Base-by-base conservation (phyloP, 2,888 invertebrate species). In the Heterodera filipjevi region DNA sequence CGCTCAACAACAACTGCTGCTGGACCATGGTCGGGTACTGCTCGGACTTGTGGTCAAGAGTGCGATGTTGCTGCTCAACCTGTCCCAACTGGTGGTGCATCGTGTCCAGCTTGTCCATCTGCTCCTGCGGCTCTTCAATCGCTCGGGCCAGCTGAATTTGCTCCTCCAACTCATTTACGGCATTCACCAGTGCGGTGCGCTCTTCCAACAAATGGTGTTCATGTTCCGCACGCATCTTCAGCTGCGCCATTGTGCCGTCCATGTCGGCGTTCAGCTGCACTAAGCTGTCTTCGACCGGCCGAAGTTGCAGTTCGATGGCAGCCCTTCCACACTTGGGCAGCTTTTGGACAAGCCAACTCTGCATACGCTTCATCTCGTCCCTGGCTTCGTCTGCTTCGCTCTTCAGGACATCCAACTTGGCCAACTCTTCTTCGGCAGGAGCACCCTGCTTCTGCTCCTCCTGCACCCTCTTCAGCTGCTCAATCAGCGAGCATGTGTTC, bases 211-310 rank as follows among this genome's bases (percentile, higher is more conserved):
- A 16, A 12, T 5, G 19, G 32, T 27, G 66, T 33, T 66, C 66
- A 33, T 30, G 10, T 27, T 66, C 27, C 3, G 30, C 66, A 16
- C 30, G 3, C 33, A 16, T 30, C n/a, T 66, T 66, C 66, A 66
- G 66, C 33, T 66, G 30, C 32, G 27, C n/a, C 66, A 10, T 33
- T 66, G 66, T 33, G 66, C 33, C 66, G 32, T 14, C 30, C 16
- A 66, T 22, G 66, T 66, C 32, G 66, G 66, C 19, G 66, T 66
- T 30, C 66, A 66, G 66, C 66, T 66, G 27, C 32, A 66, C 33
- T 30, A 66, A 33, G 30, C 33, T 30, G 10, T 66, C 32, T 33
- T 66, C 66, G 66, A 33, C 33, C 32, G 66, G 66, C 30, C 16
- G 66, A 33, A 66, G 66, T 16, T 66, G 66, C 53, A 53, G 53